phyloP scores from a whole-genome alignment of 1,140 invertebrate genomes.

The Sitobion miscanthi region DNA sequence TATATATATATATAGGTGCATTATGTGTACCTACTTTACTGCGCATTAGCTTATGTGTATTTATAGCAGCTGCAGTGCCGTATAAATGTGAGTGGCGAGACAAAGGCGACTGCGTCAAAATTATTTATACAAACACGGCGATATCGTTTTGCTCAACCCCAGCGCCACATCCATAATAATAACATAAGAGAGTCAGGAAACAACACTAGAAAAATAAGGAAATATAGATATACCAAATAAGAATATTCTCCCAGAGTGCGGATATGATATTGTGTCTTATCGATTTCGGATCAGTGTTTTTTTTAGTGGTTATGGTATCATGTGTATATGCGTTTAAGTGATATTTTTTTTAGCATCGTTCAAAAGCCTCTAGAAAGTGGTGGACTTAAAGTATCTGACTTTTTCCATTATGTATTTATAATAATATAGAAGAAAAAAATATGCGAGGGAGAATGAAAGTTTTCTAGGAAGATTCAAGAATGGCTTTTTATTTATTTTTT shows the following conservation, averaged over 20 bases:
- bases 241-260: background rate
- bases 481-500: too few species aligned
- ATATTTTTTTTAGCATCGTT: background rate
- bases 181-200: background rate
- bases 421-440: background rate
- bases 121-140: background rate
- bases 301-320: background rate
- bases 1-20: background rate
- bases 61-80: background rate
- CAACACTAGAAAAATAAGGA: background rate
- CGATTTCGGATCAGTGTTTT: background rate
- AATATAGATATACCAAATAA: background rate
- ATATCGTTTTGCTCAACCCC: background rate
- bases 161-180: background rate
- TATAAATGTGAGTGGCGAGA: background rate
- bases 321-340: background rate
- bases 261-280: background rate
- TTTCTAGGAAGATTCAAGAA: background rate
- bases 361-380: background rate
- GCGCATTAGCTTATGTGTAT: background rate
- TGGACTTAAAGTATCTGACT: background rate
- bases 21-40: background rate
- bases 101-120: background rate
- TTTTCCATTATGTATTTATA: background rate
- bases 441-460: background rate